Percentiles rank a stretch among this genome's conserved stretches.
Conservation (phyloP, 1,140 invertebrate species). For the Neomicropteryx cornuta region DNA sequence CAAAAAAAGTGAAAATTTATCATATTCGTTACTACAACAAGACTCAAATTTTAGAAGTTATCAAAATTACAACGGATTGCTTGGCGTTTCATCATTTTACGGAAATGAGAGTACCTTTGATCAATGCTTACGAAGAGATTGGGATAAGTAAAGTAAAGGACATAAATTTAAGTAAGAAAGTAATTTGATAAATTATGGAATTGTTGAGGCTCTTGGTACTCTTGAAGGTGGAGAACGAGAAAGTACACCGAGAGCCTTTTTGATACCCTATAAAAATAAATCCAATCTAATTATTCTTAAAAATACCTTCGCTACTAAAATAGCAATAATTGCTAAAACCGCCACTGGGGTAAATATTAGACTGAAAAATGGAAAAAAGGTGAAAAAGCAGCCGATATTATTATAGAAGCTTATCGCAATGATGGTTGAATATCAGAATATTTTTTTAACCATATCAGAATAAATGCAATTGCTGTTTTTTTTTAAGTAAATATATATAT, state of each 20-base stretch:
- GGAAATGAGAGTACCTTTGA: no score
- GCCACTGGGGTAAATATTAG: slow-evolving; percentile 26
- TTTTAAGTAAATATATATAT: no score
- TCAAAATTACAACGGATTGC: slow-evolving; percentile 19
- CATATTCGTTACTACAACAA: slow-evolving; percentile 12
- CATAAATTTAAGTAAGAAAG: no score
- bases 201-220: slow-evolving; percentile 23
- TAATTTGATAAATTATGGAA: slow-evolving; percentile 26
- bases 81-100: slow-evolving; percentile 20
- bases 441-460: no score
- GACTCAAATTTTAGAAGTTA: slow-evolving; percentile 11
- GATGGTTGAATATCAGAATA: no score
- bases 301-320: slow-evolving; percentile 38
- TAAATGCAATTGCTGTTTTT: no score
- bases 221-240: slow-evolving; percentile 43
- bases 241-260: slow-evolving; percentile 46
- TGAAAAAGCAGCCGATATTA: slow-evolving; percentile 50
- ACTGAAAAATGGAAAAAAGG: slow-evolving; percentile 21
- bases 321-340: slow-evolving; percentile 20
- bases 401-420: slow-evolving; percentile 43
- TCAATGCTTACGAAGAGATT: no score
- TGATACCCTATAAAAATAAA: slow-evolving; percentile 40
- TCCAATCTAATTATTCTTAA: slow-evolving; percentile 57
- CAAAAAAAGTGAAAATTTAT: no score
- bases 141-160: slow-evolving; percentile 19